Evolutionary conservation across 2,797 vertebrate species (phyloP).

Genomic region (Echiichthys vipera): DNA sequence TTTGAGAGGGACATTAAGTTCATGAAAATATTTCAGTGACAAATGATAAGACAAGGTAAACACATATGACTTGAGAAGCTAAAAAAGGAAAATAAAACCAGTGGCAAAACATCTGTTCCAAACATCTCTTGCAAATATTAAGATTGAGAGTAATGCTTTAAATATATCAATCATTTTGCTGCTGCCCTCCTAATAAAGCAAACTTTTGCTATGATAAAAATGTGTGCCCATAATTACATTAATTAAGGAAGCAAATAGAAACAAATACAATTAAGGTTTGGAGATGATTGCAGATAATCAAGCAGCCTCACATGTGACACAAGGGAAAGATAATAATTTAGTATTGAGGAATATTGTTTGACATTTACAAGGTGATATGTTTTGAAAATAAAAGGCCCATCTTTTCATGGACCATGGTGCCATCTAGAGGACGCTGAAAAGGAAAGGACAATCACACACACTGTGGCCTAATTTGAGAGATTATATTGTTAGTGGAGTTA

Average conservation of each 20-base stretch:
- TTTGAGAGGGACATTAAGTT: slow-evolving; percentile 48
- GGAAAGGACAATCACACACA: neutral
- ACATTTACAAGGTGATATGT: slow-evolving; percentile 69
- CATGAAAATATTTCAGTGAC: slow-evolving; percentile 46
- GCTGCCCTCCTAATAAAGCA: slow-evolving; percentile 24
- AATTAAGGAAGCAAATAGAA: slow-evolving; percentile 63
- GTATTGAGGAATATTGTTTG: slow-evolving; percentile 62
- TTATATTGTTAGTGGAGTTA: neutral
- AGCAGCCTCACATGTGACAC: slow-evolving; percentile 62
- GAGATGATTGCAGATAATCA: slow-evolving; percentile 65
- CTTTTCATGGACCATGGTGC: slow-evolving; percentile 83
- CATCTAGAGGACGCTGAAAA: slow-evolving; percentile 80
- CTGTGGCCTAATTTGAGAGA: neutral
- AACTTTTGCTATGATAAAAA: slow-evolving; percentile 57
- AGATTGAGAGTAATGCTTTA: neutral
- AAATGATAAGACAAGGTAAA: slow-evolving; percentile 32
- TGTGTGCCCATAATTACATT: slow-evolving; percentile 54
- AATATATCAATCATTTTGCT: slow-evolving; percentile 21
- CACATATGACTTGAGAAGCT: neutral
- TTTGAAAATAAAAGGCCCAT: slow-evolving; percentile 53
- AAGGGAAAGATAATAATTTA: slow-evolving; percentile 72
- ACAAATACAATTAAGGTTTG: slow-evolving; percentile 63
- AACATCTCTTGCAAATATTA: neutral
- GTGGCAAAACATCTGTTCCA: neutral
- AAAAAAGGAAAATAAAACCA: slow-evolving; percentile 3